A percentile compares a stretch with the other conserved stretches of the same genome.
phyloP scores from a whole-genome alignment of 2,797 vertebrate genomes.

The Parambassis ranga region DNA sequence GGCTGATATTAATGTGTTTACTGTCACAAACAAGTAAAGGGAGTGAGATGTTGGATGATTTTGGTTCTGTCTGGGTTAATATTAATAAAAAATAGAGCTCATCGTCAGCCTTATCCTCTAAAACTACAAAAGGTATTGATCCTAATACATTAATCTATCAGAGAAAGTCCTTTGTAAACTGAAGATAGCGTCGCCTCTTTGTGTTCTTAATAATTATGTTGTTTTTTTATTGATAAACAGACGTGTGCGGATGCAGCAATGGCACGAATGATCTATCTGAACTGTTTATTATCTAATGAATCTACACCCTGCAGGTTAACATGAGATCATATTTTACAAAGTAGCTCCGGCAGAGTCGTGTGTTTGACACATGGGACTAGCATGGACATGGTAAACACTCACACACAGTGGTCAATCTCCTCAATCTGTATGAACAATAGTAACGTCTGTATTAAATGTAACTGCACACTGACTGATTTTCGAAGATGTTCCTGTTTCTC shows the following conservation, averaged over 20 bases:
- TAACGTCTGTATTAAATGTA: conserved; percentile 37
- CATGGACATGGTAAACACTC: conserved; percentile 30
- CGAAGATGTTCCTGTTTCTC: conserved; percentile 10
- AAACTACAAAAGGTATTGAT: not conserved
- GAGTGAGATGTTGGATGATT: no score
- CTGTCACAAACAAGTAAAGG: no score
- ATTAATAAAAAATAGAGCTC: not conserved
- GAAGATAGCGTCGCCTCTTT: not conserved
- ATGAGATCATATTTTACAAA: conserved; percentile 23
- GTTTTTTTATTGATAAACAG: not conserved
- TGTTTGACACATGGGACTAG: conserved; percentile 37
- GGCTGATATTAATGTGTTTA: no score
- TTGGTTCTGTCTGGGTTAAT: not conserved
- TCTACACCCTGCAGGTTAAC: conserved; percentile 25
- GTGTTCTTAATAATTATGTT: not conserved
- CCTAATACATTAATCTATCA: not conserved
- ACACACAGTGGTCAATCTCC: conserved; percentile 32
- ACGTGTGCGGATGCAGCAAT: conserved; percentile 8
- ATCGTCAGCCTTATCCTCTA: not conserved
- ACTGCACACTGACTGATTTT: conserved; percentile 30
- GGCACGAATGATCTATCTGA: conserved; percentile 21
- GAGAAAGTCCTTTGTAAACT: conserved; percentile 10
- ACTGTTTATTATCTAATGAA: conserved; percentile 3
- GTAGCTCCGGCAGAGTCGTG: conserved; percentile 2
- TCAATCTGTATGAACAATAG: conserved; percentile 35